Conservation (phyloP, 2,113 vertebrate genomes). For the Forbesichthys papilliferus region DNA sequence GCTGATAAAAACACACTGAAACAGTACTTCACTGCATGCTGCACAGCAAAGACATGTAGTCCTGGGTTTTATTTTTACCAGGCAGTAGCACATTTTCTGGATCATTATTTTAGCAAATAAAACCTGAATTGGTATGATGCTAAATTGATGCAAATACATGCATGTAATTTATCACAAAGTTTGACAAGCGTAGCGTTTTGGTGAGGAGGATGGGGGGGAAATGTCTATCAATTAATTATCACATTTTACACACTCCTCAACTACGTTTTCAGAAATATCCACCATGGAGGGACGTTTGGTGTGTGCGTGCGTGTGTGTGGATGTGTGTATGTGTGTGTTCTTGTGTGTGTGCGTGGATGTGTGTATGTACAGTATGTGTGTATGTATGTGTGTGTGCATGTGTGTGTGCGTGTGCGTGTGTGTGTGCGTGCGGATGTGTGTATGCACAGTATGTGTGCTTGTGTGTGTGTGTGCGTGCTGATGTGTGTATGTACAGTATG, state of each 20-base stretch:
- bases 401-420: neutral
- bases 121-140: slow-evolving; percentile 87
- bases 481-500: neutral
- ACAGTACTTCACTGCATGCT: slow-evolving; percentile 31
- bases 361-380: too few relatives aligned
- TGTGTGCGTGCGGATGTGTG: neutral
- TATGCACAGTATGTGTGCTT: neutral
- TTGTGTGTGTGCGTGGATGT: neutral
- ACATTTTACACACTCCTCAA: slow-evolving; percentile 74
- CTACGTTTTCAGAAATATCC: slow-evolving; percentile 65
- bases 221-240: slow-evolving; percentile 94
- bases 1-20: slow-evolving; percentile 29
- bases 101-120: slow-evolving; percentile 87
- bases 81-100: slow-evolving; percentile 76
- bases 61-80: slow-evolving; percentile 56
- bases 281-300: slow-evolving; percentile 15
- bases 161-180: slow-evolving; percentile 93
- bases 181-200: slow-evolving; percentile 97
- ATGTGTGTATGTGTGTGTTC: too few relatives aligned
- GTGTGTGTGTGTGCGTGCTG: slow-evolving; percentile 1
- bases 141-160: slow-evolving; percentile 98
- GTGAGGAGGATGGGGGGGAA: slow-evolving; percentile 85
- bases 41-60: slow-evolving; percentile 16
- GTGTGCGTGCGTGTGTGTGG: neutral
- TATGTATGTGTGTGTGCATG: neutral